Evolutionary conservation across 1,140 invertebrate species (phyloP), one percentile per base, ranked within the genome.

Genomic region (Procambarus clarkii): DNA sequence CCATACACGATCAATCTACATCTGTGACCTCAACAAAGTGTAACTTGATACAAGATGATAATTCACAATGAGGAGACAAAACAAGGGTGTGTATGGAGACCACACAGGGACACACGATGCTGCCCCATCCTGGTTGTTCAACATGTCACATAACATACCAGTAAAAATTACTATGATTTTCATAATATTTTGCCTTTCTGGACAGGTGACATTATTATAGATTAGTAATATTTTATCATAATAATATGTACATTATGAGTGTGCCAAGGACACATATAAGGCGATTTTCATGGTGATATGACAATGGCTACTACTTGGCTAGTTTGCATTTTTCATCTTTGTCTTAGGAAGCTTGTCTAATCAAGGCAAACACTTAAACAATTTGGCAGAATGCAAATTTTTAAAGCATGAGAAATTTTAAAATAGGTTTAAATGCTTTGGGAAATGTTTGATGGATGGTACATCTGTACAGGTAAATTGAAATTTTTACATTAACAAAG

Each of bases 91-190:
- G 8, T 74, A 9, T 24, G 4, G 21, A 74, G 69, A 74, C 18
- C 60, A 64, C 69, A 85, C 11, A 85, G 58, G 69, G 60, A 85
- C 69, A 85, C 83, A 85, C 48, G 48, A 18, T 24, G 69, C 83
- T 85, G 69, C 83, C 46, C 64, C 60, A 88, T 58, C 87, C 69
- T 88, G 79, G 8, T 76, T 74, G 21, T 84, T 84, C 58, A 46
- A 46, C 50, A 15, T 46, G 21, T 80, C 58, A 88, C 79, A 78
- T 84, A 76, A 90, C 88, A 90, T 76, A 90, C 79, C 50, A 84
- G 71, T 84, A 77, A 90, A 84, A 90, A 90, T 58, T 69, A 84
- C 71, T 89, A 64, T 46, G 58, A 77, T 88, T 79, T 21, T 34
- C 69, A 74, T 74, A 69, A 69, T 69, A 74, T 74, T 69, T 74